Percentiles rank a stretch among this genome's conserved stretches.
phyloP scores from a whole-genome alignment of 1,140 invertebrate genomes.

The Magallana angulata region DNA sequence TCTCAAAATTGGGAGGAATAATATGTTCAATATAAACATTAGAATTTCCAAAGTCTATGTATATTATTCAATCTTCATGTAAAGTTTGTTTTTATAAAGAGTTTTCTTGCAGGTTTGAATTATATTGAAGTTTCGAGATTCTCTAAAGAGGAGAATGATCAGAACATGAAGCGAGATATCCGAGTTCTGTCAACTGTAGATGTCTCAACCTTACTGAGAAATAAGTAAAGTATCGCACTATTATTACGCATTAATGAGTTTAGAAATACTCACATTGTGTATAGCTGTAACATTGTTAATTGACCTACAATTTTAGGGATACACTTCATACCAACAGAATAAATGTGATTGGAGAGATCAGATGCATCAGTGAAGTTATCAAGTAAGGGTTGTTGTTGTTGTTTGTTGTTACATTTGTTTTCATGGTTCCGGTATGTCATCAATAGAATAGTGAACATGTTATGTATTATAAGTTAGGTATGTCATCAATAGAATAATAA shows the following conservation, averaged over 20 bases:
- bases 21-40: no score
- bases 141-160: background rate
- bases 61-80: background rate
- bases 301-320: background rate
- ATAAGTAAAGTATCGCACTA: background rate
- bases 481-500: no score
- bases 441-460: no score
- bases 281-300: no score
- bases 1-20: no score
- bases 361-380: background rate
- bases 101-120: background rate
- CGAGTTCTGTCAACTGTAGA: background rate
- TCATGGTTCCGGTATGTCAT: no score
- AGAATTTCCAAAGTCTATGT: no score
- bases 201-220: background rate
- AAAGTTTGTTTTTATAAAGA: background rate
- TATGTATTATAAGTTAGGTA: no score
- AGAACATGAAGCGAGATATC: background rate
- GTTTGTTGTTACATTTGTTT: no score
- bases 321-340: background rate
- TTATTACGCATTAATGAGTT: background rate
- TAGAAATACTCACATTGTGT: no score
- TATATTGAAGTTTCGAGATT: background rate
- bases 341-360: slow-evolving; percentile 13
- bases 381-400: background rate